Conservation (phyloP, 2,888 invertebrate genomes). For the Rambutsinella grinnellia region DNA sequence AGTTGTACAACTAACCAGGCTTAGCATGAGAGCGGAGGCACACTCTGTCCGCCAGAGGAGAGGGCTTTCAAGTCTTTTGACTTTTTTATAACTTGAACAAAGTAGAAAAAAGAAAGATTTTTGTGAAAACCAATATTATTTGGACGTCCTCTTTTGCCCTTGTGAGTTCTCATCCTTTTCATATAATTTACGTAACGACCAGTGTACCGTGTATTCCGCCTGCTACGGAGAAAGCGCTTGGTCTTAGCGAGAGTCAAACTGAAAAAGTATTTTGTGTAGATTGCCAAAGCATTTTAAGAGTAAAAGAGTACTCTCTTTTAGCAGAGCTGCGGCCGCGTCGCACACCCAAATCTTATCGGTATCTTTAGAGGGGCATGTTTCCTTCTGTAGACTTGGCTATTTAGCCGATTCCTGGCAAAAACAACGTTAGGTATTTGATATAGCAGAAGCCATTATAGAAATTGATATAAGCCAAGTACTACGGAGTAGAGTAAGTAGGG, state of each 20-base stretch:
- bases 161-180: not conserved
- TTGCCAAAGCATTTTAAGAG: not conserved
- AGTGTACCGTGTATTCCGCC: not conserved
- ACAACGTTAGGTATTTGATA: too few species aligned
- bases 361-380: too few species aligned
- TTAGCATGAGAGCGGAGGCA: conserved; percentile 49
- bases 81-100: too few species aligned
- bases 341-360: not conserved
- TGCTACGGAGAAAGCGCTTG: not conserved
- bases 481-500: too few species aligned
- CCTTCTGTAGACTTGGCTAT: too few species aligned
- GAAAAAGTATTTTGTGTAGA: not conserved
- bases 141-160: not conserved
- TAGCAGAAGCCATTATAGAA: too few species aligned
- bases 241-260: too few species aligned
- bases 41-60: too few species aligned
- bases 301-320: not conserved
- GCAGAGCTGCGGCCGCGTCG: not conserved
- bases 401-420: too few species aligned
- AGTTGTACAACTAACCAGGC: conserved; percentile 46
- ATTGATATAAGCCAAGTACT: too few species aligned
- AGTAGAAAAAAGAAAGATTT: too few species aligned
- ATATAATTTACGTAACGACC: not conserved
- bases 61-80: too few species aligned
- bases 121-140: not conserved